Base-by-base conservation (phyloP, 2,888 invertebrate species). In the Drosophila kuntzei region DNA sequence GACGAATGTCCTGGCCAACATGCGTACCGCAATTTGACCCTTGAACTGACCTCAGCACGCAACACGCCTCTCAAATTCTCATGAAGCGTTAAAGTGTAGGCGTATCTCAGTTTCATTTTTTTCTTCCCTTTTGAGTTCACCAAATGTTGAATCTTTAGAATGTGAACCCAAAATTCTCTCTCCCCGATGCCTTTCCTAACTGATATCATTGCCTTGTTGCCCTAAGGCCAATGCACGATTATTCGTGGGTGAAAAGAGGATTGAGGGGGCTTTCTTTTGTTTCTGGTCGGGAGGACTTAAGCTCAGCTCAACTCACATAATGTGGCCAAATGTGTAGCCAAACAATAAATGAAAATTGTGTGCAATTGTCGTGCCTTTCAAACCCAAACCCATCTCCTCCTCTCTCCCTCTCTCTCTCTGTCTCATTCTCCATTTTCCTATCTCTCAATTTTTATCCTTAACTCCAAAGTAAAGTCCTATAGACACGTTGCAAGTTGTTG, bases 321-420 rank as follows among this genome's bases (percentile, higher is more conserved):
- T 87, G 87, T 81, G 81, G 71, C 87, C 79, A 82, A 83, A 83
- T 80, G 83, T 83, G 83, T 85, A 83, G 86, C 83, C 83, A 74
- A 84, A 85, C 87, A 87, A 85, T 85, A 85, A 85, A 85, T 85
- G 87, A 85, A 85, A 85, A 85, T 85, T 85, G 84, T 85, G 87
- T 78, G 84, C 84, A 85, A 85, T 85, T 87, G 84, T 85, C 87
- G 77, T 86, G 81, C 71, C 71, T 71, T 64, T 51, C 34, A 51
- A 44, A 29, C 67, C 39, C 43, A 37, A 65, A 43, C 34, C 14
- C 29, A 16, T 8, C 5, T 18, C 8, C 11, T 18, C 18, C 27
- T 9, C 12, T 12, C 9, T 9, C n/a, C 4, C n/a, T 44, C 9
- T 18, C 41, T 20, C 6, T 55, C 25, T 51, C 53, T 22, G 3